These are phyloP conservation scores for Chymomyza amoena DNA, from an alignment of 2,888 invertebrate genomes.

Conservation along the genomic window DNA sequence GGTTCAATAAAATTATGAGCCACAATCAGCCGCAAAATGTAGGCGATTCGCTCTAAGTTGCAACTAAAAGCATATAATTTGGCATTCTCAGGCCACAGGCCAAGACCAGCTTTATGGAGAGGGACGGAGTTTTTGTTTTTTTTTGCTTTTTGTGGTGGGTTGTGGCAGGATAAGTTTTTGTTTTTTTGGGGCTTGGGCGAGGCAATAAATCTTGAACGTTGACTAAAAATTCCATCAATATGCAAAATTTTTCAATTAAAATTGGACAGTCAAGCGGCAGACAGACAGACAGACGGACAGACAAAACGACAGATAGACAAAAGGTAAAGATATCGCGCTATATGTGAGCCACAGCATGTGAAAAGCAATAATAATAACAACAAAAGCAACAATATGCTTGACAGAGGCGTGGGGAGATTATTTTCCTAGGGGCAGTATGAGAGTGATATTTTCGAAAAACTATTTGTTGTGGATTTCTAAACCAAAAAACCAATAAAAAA, in stretches of 20 bases:
- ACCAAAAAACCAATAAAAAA: no score
- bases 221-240: constrained; percentile 76
- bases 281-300: constrained; percentile 18
- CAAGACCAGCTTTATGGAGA: constrained; percentile 13
- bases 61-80: constrained; percentile 64
- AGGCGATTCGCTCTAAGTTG: constrained; percentile 41
- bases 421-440: no score
- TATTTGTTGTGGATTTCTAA: no score
- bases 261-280: constrained; percentile 60
- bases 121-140: not conserved
- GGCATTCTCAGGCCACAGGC: constrained; percentile 32
- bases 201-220: constrained; percentile 48
- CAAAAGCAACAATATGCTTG: constrained; percentile 31
- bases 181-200: not conserved
- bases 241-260: constrained; percentile 79
- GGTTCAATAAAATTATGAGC: constrained; percentile 72
- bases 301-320: constrained; percentile 41
- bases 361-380: constrained; percentile 23
- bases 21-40: constrained; percentile 8
- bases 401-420: no score
- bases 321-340: constrained; percentile 54
- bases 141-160: not conserved
- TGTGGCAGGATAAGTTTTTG: constrained; percentile 1
- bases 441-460: no score
- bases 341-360: constrained; percentile 46